Evolutionary conservation across 2,797 vertebrate species (phyloP).

Genomic region (Geotrypetes seraphini): DNA sequence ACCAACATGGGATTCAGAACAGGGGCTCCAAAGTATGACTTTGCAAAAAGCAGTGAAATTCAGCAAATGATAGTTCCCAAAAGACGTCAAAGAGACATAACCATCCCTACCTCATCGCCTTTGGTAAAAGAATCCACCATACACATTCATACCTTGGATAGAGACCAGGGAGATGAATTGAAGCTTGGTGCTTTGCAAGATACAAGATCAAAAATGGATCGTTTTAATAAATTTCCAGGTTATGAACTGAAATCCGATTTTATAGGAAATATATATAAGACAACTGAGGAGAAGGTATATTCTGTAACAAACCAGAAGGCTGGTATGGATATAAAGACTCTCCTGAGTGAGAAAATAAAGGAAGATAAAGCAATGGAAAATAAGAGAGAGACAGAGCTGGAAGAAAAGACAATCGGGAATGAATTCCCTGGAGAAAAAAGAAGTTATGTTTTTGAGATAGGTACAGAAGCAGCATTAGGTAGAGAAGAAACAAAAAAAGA

Average conservation of each 20-base stretch:
- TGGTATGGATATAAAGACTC: no score
- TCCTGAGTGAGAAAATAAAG: conserved; percentile 6
- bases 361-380: conserved; percentile 17
- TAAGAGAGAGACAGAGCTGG: not conserved
- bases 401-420: conserved; percentile 11
- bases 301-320: conserved; percentile 1
- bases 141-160: conserved; percentile 2
- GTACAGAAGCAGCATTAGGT: conserved; percentile 1
- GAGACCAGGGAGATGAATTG: not conserved
- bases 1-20: conserved; percentile 18
- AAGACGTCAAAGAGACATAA: conserved; percentile 15
- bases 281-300: conserved; percentile 22
- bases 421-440: conserved; percentile 16
- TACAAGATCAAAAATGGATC: not conserved
- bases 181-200: conserved; percentile 1
- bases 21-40: conserved; percentile 15
- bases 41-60: conserved; percentile 15
- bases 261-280: conserved; percentile 25
- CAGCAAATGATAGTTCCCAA: conserved; percentile 22
- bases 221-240: conserved; percentile 16
- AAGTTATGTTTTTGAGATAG: conserved; percentile 10
- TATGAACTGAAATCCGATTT: conserved; percentile 10
- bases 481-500: conserved; percentile 4
- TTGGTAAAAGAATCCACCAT: conserved; percentile 11
- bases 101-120: conserved; percentile 3